Evolutionary conservation across 2,113 vertebrate genomes (phyloP), one percentile per base, ranked within the genome.

Genomic region (Anhinga anhinga): DNA sequence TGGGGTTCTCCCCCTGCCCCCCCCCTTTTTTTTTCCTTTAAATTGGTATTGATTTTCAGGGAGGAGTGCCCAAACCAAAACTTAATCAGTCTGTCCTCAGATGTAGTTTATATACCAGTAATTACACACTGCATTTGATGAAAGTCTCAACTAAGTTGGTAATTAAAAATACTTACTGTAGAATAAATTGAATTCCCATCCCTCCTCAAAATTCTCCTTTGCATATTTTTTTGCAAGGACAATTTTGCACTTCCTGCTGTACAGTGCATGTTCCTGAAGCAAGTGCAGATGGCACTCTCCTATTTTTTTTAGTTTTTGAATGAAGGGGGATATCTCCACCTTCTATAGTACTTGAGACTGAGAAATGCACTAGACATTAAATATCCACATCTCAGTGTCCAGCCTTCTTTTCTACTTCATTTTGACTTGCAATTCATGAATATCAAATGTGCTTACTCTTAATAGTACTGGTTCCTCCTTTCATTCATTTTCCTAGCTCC

Each of bases 341-440:
- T 42, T 78, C 76, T 81, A 1, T 42, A 89, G 77, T 84, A 91
- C 81, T 74, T 95, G 61, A 81, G 88, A 92, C 23, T 45, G 49
- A 91, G 82, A 89, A 91, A 72, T 91, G 90, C 71, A 88, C 82
- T 90, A 90, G 85, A 89, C 53, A 71, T 86, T 77, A 79, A 82
- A 93, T 45, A 86, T 17, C 34, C 63, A 61, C 61, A 63, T 77
- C 69, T 93, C 79, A 3, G 38, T 66, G 27, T 77, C 79, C 74
- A 94, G 90, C 88, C 73, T 95, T 90, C 83, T 78, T 52, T 91
- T 71, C 77, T 94, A 70, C 49, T 81, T 84, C n/a, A 55, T 76
- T 91, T 96, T 82, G 44, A 88, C 52, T 69, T 90, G 58, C 45
- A 80, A 53, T 79, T 96, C 79, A 74, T 71, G 49, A 93, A 73